A percentile compares a stretch with the other conserved stretches of the same genome.
Conservation (phyloP, 1,140 invertebrate genomes). For the Paracyclopina nana region DNA sequence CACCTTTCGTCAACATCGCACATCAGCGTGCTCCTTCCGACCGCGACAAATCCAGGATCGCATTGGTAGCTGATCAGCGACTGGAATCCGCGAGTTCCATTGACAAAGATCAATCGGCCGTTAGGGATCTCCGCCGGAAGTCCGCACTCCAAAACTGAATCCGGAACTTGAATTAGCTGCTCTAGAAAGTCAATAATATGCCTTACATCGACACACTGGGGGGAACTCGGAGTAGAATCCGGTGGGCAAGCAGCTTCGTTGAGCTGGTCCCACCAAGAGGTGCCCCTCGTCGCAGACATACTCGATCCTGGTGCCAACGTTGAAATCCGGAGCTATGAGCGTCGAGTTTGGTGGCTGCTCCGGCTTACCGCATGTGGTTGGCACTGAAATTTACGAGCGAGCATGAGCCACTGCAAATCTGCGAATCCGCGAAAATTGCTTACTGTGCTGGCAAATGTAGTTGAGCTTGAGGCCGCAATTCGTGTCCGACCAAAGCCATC, state of each 20-base stretch:
- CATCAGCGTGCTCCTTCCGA: conserved; percentile 50
- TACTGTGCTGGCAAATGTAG: conserved; percentile 84
- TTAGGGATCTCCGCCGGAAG: conserved; percentile 62
- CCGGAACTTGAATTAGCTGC: not conserved
- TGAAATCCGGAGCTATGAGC: conserved; percentile 43
- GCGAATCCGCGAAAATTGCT: conserved; percentile 29
- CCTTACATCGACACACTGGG: conserved; percentile 74
- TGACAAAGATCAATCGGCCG: conserved; percentile 56
- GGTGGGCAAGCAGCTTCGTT: conserved; percentile 61
- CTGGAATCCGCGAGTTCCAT: conserved; percentile 58
- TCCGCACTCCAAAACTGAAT: conserved; percentile 63
- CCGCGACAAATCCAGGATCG: conserved; percentile 59
- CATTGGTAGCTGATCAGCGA: conserved; percentile 66
- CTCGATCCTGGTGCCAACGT: conserved; percentile 64
- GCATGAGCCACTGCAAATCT: not conserved
- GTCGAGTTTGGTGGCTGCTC: conserved; percentile 84
- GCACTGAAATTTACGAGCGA: conserved; percentile 35
- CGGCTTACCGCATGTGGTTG: conserved; percentile 65
- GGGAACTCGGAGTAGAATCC: conserved; percentile 86
- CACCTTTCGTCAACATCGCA: conserved; percentile 80
- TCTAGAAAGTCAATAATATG: not conserved
- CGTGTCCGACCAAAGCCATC: conserved; percentile 85
- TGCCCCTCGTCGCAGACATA: conserved; percentile 69
- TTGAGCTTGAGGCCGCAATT: conserved; percentile 64
- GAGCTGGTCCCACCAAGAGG: conserved; percentile 58